Conservation (phyloP, 2,888 invertebrate genomes). For the Rhagophthalmus giganteus region DNA sequence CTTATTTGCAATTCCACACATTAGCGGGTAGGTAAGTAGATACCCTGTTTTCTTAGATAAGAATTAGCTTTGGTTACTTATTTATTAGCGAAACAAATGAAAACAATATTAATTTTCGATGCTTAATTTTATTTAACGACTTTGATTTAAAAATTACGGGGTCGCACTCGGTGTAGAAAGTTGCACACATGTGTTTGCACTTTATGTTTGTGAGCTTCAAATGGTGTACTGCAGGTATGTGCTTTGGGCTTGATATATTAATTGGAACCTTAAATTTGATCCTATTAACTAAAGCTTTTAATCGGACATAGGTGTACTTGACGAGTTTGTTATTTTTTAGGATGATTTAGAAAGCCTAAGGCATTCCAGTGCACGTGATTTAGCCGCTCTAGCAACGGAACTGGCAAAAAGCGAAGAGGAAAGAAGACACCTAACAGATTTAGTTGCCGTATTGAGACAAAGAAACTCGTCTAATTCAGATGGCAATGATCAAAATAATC, state of each 20-base stretch:
- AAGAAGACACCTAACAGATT: conserved; percentile 69
- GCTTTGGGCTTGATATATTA: conserved; percentile 44
- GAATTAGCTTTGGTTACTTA: too few species aligned
- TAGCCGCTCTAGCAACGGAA: conserved; percentile 68
- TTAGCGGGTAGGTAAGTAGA: too few species aligned
- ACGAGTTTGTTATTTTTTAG: too few species aligned
- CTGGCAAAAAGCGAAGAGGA: conserved; percentile 76
- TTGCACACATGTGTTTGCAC: conserved; percentile 28
- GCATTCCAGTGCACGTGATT: conserved; percentile 73
- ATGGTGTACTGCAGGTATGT: conserved; percentile 53
- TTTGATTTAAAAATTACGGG: too few species aligned
- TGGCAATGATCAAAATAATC: conserved; percentile 44
- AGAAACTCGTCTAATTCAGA: conserved; percentile 52
- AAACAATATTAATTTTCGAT: too few species aligned
- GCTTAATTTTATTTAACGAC: too few species aligned
- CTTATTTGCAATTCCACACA: too few species aligned
- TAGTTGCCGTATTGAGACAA: conserved; percentile 62
- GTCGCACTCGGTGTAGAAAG: conserved; percentile 21
- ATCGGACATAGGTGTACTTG: too few species aligned
- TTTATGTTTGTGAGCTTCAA: conserved; percentile 46
- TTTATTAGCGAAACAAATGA: conserved; percentile 9
- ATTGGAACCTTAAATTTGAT: conserved; percentile 27
- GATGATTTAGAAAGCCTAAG: conserved; percentile 78
- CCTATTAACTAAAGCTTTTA: too few species aligned
- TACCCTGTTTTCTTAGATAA: too few species aligned